phyloP scores from a whole-genome alignment of 2,113 vertebrate genomes.

The Fregata magnificens region DNA sequence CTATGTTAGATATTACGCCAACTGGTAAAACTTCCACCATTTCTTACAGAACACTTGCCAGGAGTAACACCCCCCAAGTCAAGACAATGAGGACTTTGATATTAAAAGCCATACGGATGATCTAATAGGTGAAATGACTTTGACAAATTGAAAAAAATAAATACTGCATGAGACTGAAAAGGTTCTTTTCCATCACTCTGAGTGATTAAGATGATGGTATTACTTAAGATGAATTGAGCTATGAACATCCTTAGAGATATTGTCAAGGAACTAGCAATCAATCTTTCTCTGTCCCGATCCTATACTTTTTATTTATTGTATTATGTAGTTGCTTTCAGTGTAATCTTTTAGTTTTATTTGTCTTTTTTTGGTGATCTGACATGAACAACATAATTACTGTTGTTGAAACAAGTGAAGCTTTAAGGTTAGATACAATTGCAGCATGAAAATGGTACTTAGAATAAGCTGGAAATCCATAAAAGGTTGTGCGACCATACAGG shows the following conservation, averaged over 20 bases:
- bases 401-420: not conserved
- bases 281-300: not conserved
- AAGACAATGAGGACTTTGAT: not conserved
- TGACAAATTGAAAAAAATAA: not conserved
- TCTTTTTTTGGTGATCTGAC: not conserved
- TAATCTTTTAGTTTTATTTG: not conserved
- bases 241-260: not conserved
- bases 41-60: not conserved
- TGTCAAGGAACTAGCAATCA: not conserved
- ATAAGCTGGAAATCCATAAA: not conserved
- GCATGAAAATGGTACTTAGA: not conserved
- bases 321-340: not conserved
- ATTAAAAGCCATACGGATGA: not conserved
- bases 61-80: not conserved
- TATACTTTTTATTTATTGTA: not conserved
- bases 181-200: not conserved
- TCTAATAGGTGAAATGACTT: not conserved
- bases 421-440: not conserved
- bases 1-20: not conserved
- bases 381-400: not conserved
- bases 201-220: not conserved
- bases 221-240: not conserved
- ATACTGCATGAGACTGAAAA: not conserved
- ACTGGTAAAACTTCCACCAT: not conserved
- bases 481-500: not conserved